Evolutionary conservation across 2,797 vertebrate genomes (phyloP).

Genomic region (Hoplostethus atlanticus): DNA sequence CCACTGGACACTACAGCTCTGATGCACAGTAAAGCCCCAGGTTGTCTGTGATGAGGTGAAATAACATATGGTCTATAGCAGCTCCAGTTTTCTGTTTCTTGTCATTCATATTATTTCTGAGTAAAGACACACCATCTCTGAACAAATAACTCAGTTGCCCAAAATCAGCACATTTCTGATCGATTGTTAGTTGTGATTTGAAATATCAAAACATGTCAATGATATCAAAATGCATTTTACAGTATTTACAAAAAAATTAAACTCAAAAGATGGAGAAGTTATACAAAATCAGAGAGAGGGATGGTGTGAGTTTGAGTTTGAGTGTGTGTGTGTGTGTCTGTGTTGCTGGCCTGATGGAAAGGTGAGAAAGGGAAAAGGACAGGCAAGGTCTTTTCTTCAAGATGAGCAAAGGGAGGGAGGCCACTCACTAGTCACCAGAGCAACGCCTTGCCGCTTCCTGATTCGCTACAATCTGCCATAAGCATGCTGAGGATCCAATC

Average conservation of each 20-base stretch:
- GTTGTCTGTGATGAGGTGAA: slow-evolving; percentile 68
- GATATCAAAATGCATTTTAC: slow-evolving; percentile 93
- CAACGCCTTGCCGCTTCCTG: slow-evolving; percentile 37
- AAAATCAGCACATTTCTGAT: slow-evolving; percentile 69
- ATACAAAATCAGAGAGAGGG: slow-evolving; percentile 57
- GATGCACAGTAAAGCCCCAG: slow-evolving; percentile 46
- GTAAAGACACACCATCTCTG: slow-evolving; percentile 64
- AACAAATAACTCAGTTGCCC: slow-evolving; percentile 66
- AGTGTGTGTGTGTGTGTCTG: slow-evolving; percentile 25
- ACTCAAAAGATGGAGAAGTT: slow-evolving; percentile 71
- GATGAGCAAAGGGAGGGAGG: slow-evolving; percentile 40
- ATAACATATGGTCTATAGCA: slow-evolving; percentile 72
- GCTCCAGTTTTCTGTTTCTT: slow-evolving; percentile 69
- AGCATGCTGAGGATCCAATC: slow-evolving; percentile 39
- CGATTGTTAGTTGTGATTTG: slow-evolving; percentile 79
- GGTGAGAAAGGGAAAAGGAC: slow-evolving; percentile 29
- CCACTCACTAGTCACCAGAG: slow-evolving; percentile 54
- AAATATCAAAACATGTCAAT: slow-evolving; percentile 91
- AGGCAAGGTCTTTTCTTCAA: slow-evolving; percentile 34
- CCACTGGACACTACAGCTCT: slow-evolving; percentile 33
- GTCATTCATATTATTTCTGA: slow-evolving; percentile 65
- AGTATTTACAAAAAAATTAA: slow-evolving; percentile 86
- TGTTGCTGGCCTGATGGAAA: slow-evolving; percentile 17
- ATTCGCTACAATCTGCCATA: slow-evolving; percentile 30
- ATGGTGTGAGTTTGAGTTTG: slow-evolving; percentile 29